Conservation (phyloP, 2,113 vertebrate genomes). For the Nicator chloris region DNA sequence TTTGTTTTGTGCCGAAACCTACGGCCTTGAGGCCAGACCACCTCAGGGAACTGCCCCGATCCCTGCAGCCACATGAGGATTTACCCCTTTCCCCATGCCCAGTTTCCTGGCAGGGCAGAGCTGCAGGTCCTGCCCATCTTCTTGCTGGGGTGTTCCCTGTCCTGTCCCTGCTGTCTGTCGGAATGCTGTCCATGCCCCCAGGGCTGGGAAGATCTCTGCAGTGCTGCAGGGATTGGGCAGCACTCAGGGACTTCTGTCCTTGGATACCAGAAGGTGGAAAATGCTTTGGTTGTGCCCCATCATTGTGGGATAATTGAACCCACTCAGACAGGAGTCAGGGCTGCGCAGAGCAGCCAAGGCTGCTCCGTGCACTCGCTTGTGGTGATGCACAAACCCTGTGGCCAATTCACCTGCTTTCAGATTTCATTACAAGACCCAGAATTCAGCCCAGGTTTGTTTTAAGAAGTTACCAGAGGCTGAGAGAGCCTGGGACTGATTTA, state of each 20-base stretch:
- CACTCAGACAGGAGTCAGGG: neutral
- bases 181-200: neutral
- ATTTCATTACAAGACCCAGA: conserved; percentile 21
- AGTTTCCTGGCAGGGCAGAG: neutral
- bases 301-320: neutral
- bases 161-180: rapidly evolving
- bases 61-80: neutral
- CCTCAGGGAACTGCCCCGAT: neutral
- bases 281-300: neutral
- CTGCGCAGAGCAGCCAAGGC: rapidly evolving
- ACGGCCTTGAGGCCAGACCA: conserved; percentile 13
- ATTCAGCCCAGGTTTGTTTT: conserved; percentile 53
- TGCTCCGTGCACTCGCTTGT: rapidly evolving
- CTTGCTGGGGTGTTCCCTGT: neutral
- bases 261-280: neutral
- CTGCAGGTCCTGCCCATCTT: neutral
- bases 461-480: neutral
- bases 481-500: conserved; percentile 57
- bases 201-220: neutral
- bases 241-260: neutral
- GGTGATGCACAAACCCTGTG: neutral
- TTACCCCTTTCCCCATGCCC: neutral
- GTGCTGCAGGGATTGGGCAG: neutral
- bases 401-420: conserved; percentile 46
- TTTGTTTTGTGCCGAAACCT: conserved; percentile 8